Conservation (phyloP, 92 coral and sea anemone genomes). For the Muricea muricata region DNA sequence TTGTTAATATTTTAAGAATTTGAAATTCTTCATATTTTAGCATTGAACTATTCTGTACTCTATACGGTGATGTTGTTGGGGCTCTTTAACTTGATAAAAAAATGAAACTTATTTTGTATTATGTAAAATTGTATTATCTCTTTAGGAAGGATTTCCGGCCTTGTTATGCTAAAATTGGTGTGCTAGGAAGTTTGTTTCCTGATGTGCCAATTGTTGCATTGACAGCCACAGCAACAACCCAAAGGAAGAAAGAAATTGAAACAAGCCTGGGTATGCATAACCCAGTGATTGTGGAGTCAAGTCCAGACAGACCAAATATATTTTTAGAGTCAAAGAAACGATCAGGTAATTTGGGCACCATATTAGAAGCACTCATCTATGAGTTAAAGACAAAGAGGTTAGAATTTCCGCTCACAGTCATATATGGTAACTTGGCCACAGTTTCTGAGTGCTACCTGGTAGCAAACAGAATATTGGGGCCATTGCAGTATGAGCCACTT, state of each 20-base stretch:
- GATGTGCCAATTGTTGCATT: not conserved
- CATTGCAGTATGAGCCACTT: no score
- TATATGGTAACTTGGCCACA: constrained; percentile 64
- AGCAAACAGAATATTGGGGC: no score
- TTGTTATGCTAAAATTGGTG: not conserved
- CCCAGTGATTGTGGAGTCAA: not conserved
- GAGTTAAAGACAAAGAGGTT: not conserved
- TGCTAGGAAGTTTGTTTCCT: not conserved
- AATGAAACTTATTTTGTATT: no score
- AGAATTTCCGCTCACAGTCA: constrained; percentile 60
- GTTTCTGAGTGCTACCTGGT: no score
- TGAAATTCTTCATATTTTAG: no score
- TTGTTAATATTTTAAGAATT: no score
- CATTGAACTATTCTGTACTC: no score
- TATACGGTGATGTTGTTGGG: no score
- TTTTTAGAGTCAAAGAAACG: not conserved
- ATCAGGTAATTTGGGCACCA: not conserved
- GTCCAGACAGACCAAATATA: not conserved
- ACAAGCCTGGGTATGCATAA: not conserved
- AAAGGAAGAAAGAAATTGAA: not conserved
- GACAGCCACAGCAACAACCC: not conserved
- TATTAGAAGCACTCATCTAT: no score
- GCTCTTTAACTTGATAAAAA: no score
- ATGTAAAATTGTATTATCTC: no score
- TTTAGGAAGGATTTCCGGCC: not conserved